phyloP scores from a whole-genome alignment of 2,113 vertebrate genomes.

The Trematocara marginatum region DNA sequence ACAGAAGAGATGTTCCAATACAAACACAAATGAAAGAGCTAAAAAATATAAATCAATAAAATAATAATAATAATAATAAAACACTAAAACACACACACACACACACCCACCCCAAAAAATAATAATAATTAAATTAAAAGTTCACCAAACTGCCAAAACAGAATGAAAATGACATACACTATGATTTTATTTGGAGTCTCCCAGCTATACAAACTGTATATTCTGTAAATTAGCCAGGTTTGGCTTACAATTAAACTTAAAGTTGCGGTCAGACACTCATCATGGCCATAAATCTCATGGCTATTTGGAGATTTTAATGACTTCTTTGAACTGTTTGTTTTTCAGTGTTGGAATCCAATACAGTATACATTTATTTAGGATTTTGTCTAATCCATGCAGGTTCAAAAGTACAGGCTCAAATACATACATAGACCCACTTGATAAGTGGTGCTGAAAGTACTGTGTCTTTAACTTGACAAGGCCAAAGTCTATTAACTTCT shows the following conservation, averaged over 20 bases:
- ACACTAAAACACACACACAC: background rate
- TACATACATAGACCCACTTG: background rate
- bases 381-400: background rate
- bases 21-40: background rate
- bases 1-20: background rate
- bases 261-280: background rate
- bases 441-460: background rate
- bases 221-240: background rate
- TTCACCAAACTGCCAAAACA: background rate
- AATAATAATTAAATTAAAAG: background rate
- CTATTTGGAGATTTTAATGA: background rate
- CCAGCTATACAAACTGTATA: background rate
- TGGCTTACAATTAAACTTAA: background rate
- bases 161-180: background rate
- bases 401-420: background rate
- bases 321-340: background rate
- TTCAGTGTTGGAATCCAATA: background rate
- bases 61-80: background rate
- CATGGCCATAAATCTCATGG: background rate
- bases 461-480: background rate
- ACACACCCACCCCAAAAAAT: no score
- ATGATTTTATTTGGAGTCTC: background rate
- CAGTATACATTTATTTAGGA: background rate
- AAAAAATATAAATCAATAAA: background rate
- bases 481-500: background rate